Percentiles rank a stretch among this genome's conserved stretches.
phyloP scores from a whole-genome alignment of 2,888 invertebrate genomes.

The Spodoptera littoralis region DNA sequence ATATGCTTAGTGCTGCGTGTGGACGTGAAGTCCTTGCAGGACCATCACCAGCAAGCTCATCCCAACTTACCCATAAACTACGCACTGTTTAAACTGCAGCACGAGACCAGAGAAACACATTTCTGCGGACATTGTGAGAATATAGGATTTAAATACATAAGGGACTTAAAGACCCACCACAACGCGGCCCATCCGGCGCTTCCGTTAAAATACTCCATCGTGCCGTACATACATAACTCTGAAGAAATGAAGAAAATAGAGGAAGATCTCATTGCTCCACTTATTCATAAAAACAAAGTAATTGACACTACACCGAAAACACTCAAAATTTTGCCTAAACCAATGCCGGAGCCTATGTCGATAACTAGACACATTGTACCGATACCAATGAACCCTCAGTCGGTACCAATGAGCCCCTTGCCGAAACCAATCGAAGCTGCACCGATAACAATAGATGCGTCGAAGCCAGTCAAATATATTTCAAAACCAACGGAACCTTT shows the following conservation, averaged over 20 bases:
- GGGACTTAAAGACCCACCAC: constrained; percentile 69
- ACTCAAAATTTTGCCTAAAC: no score
- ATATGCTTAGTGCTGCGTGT: constrained; percentile 75
- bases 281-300: no score
- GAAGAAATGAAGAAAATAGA: constrained; percentile 52
- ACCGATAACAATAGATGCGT: no score
- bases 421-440: no score
- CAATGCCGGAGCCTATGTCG: no score
- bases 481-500: background rate
- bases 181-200: constrained; percentile 58
- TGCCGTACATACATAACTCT: constrained; percentile 35
- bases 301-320: no score
- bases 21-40: constrained; percentile 65
- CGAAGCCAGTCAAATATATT: no score
- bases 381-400: no score
- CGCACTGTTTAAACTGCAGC: constrained; percentile 64
- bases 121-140: constrained; percentile 64
- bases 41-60: constrained; percentile 75
- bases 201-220: constrained; percentile 56
- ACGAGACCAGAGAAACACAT: constrained; percentile 58
- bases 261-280: constrained; percentile 7
- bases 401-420: no score
- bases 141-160: constrained; percentile 61
- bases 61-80: constrained; percentile 64
- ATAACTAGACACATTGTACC: no score